phyloP scores from a whole-genome alignment of 1,140 invertebrate genomes.

The Geopemphigus sp. region DNA sequence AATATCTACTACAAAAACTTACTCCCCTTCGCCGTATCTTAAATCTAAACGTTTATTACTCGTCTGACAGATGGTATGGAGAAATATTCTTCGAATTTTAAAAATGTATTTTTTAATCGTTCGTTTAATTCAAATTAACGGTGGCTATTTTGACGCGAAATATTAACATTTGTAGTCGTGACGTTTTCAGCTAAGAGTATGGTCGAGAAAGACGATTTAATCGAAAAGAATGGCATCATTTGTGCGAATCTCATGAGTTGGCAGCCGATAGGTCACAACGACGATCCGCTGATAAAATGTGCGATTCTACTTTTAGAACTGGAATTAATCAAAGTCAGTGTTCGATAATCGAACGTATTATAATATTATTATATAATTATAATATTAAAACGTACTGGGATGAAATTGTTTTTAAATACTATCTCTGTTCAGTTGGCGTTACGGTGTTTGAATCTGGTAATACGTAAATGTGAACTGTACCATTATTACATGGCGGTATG shows the following conservation, averaged over 20 bases:
- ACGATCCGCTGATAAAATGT: conserved; percentile 32
- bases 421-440: conserved; percentile 2
- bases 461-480: background rate
- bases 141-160: too few species aligned
- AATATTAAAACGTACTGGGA: too few species aligned
- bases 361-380: too few species aligned
- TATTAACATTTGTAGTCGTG: too few species aligned
- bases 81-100: too few species aligned
- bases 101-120: too few species aligned
- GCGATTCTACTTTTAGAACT: conserved; percentile 13
- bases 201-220: background rate
- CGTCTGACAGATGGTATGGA: too few species aligned
- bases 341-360: too few species aligned
- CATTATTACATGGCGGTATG: conserved; percentile 35
- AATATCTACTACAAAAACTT: too few species aligned
- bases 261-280: conserved; percentile 15
- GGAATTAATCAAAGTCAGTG: conserved; percentile 29
- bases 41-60: too few species aligned
- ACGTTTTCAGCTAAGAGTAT: background rate
- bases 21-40: too few species aligned
- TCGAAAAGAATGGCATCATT: background rate
- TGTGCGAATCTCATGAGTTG: background rate
- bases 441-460: background rate
- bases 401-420: background rate
- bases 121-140: too few species aligned